Evolutionary conservation across 2,888 invertebrate species (phyloP), one percentile per base, ranked within the genome.

Genomic region (Cephus rjabovi): DNA sequence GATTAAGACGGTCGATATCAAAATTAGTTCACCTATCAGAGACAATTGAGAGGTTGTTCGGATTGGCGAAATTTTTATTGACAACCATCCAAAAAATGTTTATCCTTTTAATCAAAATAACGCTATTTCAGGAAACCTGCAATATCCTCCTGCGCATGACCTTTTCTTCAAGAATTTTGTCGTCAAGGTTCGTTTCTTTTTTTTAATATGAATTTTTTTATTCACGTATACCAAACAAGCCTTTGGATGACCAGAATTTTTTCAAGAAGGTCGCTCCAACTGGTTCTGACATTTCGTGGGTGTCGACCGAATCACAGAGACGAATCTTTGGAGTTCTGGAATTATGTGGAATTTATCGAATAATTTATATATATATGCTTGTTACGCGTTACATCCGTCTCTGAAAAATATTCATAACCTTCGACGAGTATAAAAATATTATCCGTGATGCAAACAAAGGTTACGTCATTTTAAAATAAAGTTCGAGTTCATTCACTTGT

Each of bases 21-120:
- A 56, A 56, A 56, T 56, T 56, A 2, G 0, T 56, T 56, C 23
- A 4, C 23, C 23, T 23, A 56, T 56, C 40, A 1, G 56, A 23
- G 56, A 56, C 9, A 23, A 23, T 56, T 23, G 9, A 56, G 23
- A 56, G 56, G 6, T 9, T 6, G 23, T 23, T 56, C 2, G 9
- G 23, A 56, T 23, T 23, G 2, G 1, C 23, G 0, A 56, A 56
- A 56, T 56, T 9, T 9, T 2, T 56, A 56, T 56, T 56, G 56
- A 9, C 0, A 56, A 0, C 2, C 0, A 56, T 56, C 0, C 1
- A 56, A 23, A 0, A 6, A 23, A 23, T 56, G 23, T 15, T 23
- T 2, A 15, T 56, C 23, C 23, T 23, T 56, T 56, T 9, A 23
- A 56, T 56, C 15, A 3, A 56, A 9, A 23, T 23, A 2, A 6